Evolutionary conservation across 2,888 invertebrate species (phyloP), one percentile per base, ranked within the genome.

Genomic region (Drosophila kanekoi): DNA sequence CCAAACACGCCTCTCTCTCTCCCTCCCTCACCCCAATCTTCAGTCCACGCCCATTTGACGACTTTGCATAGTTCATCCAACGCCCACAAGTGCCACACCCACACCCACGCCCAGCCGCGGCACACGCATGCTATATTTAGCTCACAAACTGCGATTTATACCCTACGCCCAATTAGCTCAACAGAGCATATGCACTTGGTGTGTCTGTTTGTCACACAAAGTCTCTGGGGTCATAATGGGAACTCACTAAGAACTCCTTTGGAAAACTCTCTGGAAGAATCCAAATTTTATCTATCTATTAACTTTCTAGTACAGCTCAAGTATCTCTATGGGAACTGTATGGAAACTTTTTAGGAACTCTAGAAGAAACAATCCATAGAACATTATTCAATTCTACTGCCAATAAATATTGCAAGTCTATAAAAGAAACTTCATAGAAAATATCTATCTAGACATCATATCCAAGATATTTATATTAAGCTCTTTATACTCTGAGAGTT

Each of bases 111-210:
- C 28, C 45, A 58, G 20, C 8, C 56, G 23, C 54, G 44, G 32
- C 48, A 54, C 54, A 70, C 64, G 70, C 75, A 75, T 47, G 37
- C 59, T 75, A 75, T 71, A 65, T 75, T 52, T 71, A 66, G 71
- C 66, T 11, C 18, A 23, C 38, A 38, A 53, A 45, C 48, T 72
- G 67, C 66, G 62, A 67, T 56, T 58, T 33, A 57, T 68, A 57
- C 68, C 40, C 57, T 68, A 9, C 8, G 9, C 8, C 1, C 4
- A 9, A n/a, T 9, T 10, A 11, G 9, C 13, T 0, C 0, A 14
- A n/a, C 13, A 56, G 13, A 6, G 44, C 14, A 18, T 41, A 16
- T 32, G 13, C n/a, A 9, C 0, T n/a, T 9, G 8, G 40, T 40
- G 9, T n/a, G 3, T 9, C 13, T 9, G 4, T 51, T 51, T 32